Evolutionary conservation across 2,113 vertebrate genomes (phyloP).

Genomic region (Sphyrna mokarran): DNA sequence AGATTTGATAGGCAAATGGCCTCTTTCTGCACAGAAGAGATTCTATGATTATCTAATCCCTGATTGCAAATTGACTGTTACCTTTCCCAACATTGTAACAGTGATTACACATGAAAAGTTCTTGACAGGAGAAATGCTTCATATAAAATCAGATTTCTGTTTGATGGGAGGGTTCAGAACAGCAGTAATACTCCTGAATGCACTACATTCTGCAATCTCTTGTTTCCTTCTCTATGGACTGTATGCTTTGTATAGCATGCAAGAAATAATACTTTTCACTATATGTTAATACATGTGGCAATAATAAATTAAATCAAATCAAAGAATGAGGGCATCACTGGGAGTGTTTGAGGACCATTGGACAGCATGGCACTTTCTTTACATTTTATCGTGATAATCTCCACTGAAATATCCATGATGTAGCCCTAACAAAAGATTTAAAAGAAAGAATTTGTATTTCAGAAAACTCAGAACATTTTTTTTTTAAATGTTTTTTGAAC

Average conservation of each 20-base stretch:
- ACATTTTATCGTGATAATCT: neutral
- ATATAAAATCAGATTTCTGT: neutral
- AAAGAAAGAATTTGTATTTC: neutral
- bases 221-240: too few species aligned
- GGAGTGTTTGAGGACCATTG: neutral
- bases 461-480: neutral
- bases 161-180: neutral
- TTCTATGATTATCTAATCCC: neutral
- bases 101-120: too few species aligned
- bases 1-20: too few species aligned
- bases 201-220: too few species aligned
- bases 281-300: too few species aligned
- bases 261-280: too few species aligned
- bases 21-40: too few species aligned
- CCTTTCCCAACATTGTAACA: neutral
- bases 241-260: too few species aligned
- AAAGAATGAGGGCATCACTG: neutral
- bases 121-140: neutral
- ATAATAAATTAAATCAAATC: too few species aligned
- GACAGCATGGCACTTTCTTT: neutral
- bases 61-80: neutral
- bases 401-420: neutral
- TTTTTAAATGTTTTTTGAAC: neutral
- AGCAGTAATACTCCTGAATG: neutral
- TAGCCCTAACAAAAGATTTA: neutral